These are phyloP conservation scores for Spea bombifrons DNA, from an alignment of 2,113 vertebrate genomes.

Conservation along the genomic window DNA sequence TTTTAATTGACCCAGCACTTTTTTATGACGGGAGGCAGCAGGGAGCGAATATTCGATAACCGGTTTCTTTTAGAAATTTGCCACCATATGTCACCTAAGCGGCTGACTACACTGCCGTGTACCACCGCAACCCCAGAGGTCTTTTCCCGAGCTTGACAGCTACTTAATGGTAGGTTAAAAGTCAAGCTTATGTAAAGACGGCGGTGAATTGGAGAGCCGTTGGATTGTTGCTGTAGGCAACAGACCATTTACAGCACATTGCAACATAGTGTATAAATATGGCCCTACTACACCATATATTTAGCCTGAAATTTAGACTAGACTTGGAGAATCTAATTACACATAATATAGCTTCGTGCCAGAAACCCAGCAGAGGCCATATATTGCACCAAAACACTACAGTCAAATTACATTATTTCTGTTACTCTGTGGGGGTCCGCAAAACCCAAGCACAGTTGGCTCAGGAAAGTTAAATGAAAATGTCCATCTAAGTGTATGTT, in stretches of 20 bases:
- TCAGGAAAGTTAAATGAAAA: constrained; percentile 1
- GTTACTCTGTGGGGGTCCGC: constrained; percentile 17
- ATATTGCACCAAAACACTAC: constrained; percentile 17
- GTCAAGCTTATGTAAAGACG: background rate
- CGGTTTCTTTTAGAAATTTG: background rate
- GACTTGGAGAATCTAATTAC: constrained; percentile 20
- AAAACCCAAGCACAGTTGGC: constrained; percentile 14
- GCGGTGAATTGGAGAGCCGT: background rate
- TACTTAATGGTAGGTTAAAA: background rate
- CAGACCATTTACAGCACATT: background rate
- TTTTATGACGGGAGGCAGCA: background rate
- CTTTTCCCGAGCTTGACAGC: background rate
- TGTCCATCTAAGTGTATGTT: constrained; percentile 1
- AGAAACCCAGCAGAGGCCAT: constrained; percentile 3
- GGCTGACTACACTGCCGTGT: background rate
- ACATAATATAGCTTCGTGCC: background rate
- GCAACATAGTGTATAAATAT: background rate
- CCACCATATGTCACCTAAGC: background rate
- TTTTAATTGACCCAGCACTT: background rate
- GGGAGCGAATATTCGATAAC: background rate
- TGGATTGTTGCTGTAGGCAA: background rate
- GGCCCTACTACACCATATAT: background rate
- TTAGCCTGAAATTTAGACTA: constrained; percentile 17
- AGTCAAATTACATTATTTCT: constrained; percentile 18
- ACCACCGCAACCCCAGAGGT: background rate